Base-by-base conservation (phyloP, 2,797 vertebrate genomes). In the Hylomyscus alleni region DNA sequence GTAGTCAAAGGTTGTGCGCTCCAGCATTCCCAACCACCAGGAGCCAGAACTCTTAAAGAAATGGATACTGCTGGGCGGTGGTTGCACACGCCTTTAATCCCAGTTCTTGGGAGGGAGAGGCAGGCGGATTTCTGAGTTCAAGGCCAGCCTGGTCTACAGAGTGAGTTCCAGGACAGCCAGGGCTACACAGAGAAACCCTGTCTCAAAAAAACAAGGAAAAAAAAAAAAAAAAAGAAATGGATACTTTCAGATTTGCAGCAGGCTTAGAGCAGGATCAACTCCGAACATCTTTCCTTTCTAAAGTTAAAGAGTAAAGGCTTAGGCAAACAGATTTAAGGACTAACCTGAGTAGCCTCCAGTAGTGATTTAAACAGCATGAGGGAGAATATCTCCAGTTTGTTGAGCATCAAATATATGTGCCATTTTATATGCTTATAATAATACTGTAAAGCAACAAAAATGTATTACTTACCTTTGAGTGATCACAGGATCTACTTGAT, bases 201-300 rank as follows among this genome's bases (percentile, higher is more conserved):
- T n/a, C n/a, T n/a, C n/a, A n/a, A n/a, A n/a, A n/a, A n/a, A n/a
- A n/a, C n/a, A n/a, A n/a, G n/a, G n/a, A n/a, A n/a, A n/a, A n/a
- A n/a, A n/a, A n/a, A n/a, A n/a, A n/a, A n/a, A n/a, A n/a, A n/a
- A n/a, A n/a, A n/a, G n/a, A n/a, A n/a, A n/a, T 88, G 58, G 31
- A 19, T 89, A 54, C 58, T 87, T 87, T 87, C 60, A 83, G 15
- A 31, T 89, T 90, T 94, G 12, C 17, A 67, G 37, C 40, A 90
- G 85, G 54, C 95, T 54, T 69, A 89, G 40, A 85, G 80, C 13
- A 90, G 24, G 29, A 56, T 85, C 50, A 95, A 86, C 54, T 75
- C 56, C 86, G 50, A 73, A 76, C 3, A 56, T 0, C 26, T 83
- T 47, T 96, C 44, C 40, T 8, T 85, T 62, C 96, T 76, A 89